Evolutionary conservation across 2,797 vertebrate species (phyloP).

Genomic region (Chloroceryle amazona): DNA sequence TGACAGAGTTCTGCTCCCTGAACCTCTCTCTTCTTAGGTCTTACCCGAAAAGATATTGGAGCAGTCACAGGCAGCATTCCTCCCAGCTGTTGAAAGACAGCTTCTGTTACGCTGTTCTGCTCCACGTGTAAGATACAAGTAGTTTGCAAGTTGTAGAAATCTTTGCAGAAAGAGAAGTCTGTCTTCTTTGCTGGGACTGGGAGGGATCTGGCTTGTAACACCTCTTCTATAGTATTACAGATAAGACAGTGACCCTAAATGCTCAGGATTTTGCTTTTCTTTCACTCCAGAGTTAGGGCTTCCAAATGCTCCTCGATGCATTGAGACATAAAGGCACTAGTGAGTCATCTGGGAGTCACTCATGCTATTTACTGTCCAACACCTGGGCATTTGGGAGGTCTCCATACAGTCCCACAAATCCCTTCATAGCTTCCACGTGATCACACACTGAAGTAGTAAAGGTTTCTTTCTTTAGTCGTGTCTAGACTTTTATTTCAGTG

Average conservation of each 20-base stretch:
- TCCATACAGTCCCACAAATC: conserved; percentile 15
- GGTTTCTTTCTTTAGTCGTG: conserved; percentile 33
- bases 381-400: conserved; percentile 28
- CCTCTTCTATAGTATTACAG: not conserved
- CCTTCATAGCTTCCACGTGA: conserved; percentile 20
- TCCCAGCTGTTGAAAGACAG: not conserved
- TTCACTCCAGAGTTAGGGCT: not conserved
- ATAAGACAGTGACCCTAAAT: not conserved
- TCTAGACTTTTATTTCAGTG: conserved; percentile 15
- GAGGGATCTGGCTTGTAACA: not conserved
- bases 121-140: not conserved
- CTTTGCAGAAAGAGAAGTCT: not conserved
- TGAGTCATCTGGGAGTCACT: conserved; percentile 51
- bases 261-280: not conserved
- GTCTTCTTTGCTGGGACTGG: not conserved
- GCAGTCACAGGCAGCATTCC: not conserved
- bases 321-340: not conserved
- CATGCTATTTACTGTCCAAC: conserved; percentile 23
- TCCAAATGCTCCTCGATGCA: not conserved
- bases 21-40: not conserved
- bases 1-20: not conserved
- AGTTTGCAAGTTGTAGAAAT: not conserved
- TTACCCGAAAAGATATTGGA: not conserved
- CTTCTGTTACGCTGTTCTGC: not conserved
- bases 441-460: not conserved